Conservation (phyloP, 2,797 vertebrate species). For the Acestrorhynchus altus region DNA sequence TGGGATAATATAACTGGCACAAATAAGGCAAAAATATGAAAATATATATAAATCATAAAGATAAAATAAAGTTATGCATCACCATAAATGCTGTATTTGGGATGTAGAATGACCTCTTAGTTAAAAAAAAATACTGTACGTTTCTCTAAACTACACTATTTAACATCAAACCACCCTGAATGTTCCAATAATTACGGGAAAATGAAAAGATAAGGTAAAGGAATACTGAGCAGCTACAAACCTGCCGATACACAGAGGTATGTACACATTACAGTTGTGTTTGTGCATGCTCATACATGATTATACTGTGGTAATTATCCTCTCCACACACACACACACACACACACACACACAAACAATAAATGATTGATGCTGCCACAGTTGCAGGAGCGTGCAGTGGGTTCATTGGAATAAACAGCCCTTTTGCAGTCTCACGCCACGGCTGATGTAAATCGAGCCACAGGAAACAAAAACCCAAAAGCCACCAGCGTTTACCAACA, state of each 20-base stretch:
- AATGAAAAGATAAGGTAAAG: background rate
- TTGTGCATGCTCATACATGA: slow-evolving; percentile 33
- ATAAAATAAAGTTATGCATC: no score
- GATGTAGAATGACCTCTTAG: no score
- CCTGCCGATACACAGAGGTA: background rate
- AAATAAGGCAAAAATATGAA: no score
- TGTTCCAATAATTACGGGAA: background rate
- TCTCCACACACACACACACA: slow-evolving; percentile 8
- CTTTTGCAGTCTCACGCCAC: slow-evolving; percentile 13
- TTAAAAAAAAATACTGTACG: no score
- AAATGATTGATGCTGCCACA: slow-evolving; percentile 29
- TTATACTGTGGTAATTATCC: background rate
- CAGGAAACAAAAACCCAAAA: slow-evolving; percentile 26
- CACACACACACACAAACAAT: slow-evolving; percentile 19
- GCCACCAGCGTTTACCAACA: slow-evolving; percentile 8
- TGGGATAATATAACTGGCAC: no score
- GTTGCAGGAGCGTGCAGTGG: slow-evolving; percentile 17
- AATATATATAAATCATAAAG: no score
- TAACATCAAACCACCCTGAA: no score
- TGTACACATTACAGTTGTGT: background rate
- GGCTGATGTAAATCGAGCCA: slow-evolving; percentile 30
- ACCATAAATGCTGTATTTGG: no score
- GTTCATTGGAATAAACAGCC: slow-evolving; percentile 22
- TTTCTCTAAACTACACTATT: no score
- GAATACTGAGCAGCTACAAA: background rate